Conservation (phyloP, 1,140 invertebrate species). For the Sarcophaga peregrina region DNA sequence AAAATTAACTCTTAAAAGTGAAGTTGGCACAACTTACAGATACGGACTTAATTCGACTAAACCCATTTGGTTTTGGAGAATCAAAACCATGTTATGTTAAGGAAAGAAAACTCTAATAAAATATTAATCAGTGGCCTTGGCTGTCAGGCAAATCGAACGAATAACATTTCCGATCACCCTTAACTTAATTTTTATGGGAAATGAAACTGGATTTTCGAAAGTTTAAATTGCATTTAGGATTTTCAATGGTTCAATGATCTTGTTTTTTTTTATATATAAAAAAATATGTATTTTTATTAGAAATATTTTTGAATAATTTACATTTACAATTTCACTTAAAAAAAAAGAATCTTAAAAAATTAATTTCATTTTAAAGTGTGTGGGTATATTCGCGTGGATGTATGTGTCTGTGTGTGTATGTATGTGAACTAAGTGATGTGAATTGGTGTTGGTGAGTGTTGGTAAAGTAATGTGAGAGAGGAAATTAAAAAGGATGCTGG, state of each 20-base stretch:
- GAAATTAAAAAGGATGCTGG: background rate
- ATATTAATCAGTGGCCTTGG: no score
- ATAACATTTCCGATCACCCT: no score
- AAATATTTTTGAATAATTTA: conserved; percentile 21
- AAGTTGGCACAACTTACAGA: no score
- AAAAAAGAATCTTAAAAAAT: conserved; percentile 14
- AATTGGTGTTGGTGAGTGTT: background rate
- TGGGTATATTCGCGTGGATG: background rate
- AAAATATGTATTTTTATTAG: background rate
- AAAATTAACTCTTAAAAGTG: no score
- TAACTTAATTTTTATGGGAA: no score
- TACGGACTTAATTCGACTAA: no score
- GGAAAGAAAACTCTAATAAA: no score
- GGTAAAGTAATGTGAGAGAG: background rate
- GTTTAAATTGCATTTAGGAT: background rate
- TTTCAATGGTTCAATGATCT: conserved; percentile 21
- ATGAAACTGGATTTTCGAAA: no score
- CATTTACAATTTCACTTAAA: conserved; percentile 11
- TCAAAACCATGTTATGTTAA: no score
- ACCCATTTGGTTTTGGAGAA: no score
- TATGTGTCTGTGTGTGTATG: background rate
- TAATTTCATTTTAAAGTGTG: background rate
- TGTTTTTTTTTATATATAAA: conserved; percentile 14
- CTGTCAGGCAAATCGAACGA: no score
- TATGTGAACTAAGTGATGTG: background rate